A percentile compares a stretch with the other conserved stretches of the same genome.
Conservation (phyloP, 2,888 invertebrate species). For the Alloplasta piceator region DNA sequence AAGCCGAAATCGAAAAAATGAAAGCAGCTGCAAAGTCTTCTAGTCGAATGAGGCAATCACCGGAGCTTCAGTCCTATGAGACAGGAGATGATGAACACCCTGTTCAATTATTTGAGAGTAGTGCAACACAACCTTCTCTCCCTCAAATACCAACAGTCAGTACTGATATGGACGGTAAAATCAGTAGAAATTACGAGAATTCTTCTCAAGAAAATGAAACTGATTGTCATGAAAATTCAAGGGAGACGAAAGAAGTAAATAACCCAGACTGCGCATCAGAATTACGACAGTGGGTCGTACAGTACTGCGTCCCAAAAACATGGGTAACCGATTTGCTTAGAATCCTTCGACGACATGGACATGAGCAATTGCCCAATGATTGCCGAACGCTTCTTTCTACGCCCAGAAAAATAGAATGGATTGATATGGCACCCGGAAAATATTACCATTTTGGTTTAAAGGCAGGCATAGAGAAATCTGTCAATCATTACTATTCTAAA, state of each 20-base stretch:
- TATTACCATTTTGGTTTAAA: slow-evolving; percentile 36
- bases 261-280: slow-evolving; percentile 4
- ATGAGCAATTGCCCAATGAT: slow-evolving; percentile 21
- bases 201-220: not conserved
- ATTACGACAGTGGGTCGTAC: slow-evolving; percentile 1
- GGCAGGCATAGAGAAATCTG: slow-evolving; percentile 10
- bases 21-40: slow-evolving; percentile 13
- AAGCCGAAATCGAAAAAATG: not conserved
- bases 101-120: slow-evolving; percentile 3
- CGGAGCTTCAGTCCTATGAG: slow-evolving; percentile 10
- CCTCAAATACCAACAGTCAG: not conserved
- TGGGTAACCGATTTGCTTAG: not conserved
- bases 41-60: not conserved
- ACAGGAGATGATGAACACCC: not conserved
- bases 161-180: slow-evolving; percentile 5
- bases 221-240: slow-evolving; percentile 1
- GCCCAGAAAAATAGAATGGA: slow-evolving; percentile 7
- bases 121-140: no score
- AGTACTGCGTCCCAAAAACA: not conserved
- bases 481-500: slow-evolving; percentile 19
- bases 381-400: slow-evolving; percentile 32
- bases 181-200: slow-evolving; percentile 12
- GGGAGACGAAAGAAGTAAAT: not conserved
- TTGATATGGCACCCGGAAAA: slow-evolving; percentile 13
- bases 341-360: slow-evolving; percentile 33